Conservation (phyloP, 2,797 vertebrate genomes). For the Sebastes hubbsi region DNA sequence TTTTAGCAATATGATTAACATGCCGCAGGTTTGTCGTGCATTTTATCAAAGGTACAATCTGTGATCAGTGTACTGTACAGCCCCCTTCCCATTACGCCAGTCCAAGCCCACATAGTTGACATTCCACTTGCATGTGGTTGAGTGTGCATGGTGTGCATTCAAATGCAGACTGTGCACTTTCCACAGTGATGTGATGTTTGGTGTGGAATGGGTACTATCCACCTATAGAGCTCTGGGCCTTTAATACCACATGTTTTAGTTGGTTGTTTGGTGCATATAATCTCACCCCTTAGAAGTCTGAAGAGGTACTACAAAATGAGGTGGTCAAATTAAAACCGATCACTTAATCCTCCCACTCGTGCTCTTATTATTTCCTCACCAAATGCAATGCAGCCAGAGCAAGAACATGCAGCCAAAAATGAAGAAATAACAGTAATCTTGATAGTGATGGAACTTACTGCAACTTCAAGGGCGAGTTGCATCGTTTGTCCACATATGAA, state of each 20-base stretch:
- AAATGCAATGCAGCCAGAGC: not conserved
- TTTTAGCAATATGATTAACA: not conserved
- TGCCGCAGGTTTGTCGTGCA: not conserved
- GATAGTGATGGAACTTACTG: not conserved
- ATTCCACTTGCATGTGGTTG: conserved; percentile 33
- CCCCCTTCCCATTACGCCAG: not conserved
- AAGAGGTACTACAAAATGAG: not conserved
- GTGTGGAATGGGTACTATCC: not conserved
- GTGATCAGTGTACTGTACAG: not conserved
- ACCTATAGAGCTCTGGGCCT: not conserved
- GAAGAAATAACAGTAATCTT: not conserved
- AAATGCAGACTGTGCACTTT: conserved; percentile 29
- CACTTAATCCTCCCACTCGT: not conserved
- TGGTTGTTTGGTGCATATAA: not conserved
- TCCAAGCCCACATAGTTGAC: conserved; percentile 23
- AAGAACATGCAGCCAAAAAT: not conserved
- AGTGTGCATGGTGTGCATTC: conserved; percentile 19
- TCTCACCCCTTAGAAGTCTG: not conserved
- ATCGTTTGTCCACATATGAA: conserved; percentile 3
- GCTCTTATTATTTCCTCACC: not conserved
- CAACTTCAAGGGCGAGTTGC: not conserved
- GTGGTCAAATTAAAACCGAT: not conserved
- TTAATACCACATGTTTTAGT: not conserved
- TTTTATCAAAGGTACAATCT: conserved; percentile 1
- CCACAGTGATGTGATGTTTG: conserved; percentile 5